phyloP scores from a whole-genome alignment of 2,888 invertebrate genomes.

The Pocota personata region DNA sequence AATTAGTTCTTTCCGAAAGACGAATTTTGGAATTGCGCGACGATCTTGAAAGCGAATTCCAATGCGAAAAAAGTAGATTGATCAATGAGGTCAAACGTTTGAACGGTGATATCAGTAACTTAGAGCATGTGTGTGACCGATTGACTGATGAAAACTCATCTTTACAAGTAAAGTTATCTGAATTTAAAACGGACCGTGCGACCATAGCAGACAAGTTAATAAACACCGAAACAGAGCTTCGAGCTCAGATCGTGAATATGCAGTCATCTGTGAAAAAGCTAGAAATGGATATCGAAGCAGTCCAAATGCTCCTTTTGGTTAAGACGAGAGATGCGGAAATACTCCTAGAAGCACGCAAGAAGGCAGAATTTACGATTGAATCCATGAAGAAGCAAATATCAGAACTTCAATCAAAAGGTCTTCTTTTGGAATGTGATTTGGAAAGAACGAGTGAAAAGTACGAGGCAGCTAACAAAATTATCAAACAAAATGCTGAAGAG shows the following conservation, averaged over 20 bases:
- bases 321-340: slow-evolving; percentile 25
- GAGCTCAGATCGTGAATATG: slow-evolving; percentile 17
- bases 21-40: slow-evolving; percentile 59
- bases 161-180: slow-evolving; percentile 53
- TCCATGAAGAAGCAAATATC: neutral
- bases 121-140: slow-evolving; percentile 75
- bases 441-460: neutral
- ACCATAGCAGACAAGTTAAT: neutral
- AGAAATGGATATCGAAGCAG: slow-evolving; percentile 19
- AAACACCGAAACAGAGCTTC: slow-evolving; percentile 21
- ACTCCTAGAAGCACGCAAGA: slow-evolving; percentile 7
- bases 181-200: slow-evolving; percentile 25
- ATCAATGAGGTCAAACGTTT: slow-evolving; percentile 73
- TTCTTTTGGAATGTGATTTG: neutral
- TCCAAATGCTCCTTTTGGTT: neutral
- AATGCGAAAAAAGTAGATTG: slow-evolving; percentile 59
- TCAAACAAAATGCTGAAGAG: neutral
- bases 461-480: neutral
- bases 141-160: slow-evolving; percentile 65
- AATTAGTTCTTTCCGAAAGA: slow-evolving; percentile 8
- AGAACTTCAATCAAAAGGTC: slow-evolving; percentile 13
- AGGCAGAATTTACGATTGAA: slow-evolving; percentile 1
- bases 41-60: slow-evolving; percentile 61
- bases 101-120: slow-evolving; percentile 67
- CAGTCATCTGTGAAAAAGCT: slow-evolving; percentile 17